Evolutionary conservation across 2,113 vertebrate species (phyloP).

Genomic region (Epinephelus lanceolatus): DNA sequence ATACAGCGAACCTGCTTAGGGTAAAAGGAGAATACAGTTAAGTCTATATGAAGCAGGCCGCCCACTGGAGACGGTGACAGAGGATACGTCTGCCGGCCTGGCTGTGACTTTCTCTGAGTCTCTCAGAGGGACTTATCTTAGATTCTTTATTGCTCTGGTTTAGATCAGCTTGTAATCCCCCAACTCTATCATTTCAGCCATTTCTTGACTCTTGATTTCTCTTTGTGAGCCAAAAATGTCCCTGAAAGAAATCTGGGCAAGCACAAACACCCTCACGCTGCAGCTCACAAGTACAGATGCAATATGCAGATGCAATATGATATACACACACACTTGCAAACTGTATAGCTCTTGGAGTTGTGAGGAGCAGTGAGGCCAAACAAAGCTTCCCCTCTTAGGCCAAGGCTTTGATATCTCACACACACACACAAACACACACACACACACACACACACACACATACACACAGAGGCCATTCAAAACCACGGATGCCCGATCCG

Average conservation of each 20-base stretch:
- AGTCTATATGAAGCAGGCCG: conserved; percentile 33
- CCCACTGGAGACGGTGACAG: conserved; percentile 42
- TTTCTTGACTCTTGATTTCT: conserved; percentile 33
- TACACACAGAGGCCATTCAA: conserved; percentile 56
- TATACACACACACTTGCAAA: background rate
- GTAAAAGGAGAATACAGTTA: conserved; percentile 36
- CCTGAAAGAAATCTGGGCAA: conserved; percentile 14
- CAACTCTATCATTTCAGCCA: conserved; percentile 15
- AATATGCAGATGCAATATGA: conserved; percentile 23
- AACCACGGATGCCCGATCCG: conserved; percentile 42
- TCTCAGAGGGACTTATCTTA: conserved; percentile 38
- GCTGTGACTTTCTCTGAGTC: conserved; percentile 38
- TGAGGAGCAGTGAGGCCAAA: conserved; percentile 33
- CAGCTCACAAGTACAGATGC: conserved; percentile 17
- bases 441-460: conserved; percentile 27
- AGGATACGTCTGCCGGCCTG: conserved; percentile 43
- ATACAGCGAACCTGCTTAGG: conserved; percentile 51
- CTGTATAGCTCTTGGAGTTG: conserved; percentile 8
- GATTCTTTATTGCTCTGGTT: conserved; percentile 55
- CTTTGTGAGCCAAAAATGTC: conserved; percentile 19
- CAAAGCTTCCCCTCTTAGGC: conserved; percentile 42
- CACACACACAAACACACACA: conserved; percentile 9
- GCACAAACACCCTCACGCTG: conserved; percentile 7
- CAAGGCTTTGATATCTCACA: conserved; percentile 41
- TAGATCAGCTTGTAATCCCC: conserved; percentile 47